These are phyloP conservation scores for Acholoe squamosa DNA, from an alignment of 2,888 invertebrate genomes.

Conservation along the genomic window DNA sequence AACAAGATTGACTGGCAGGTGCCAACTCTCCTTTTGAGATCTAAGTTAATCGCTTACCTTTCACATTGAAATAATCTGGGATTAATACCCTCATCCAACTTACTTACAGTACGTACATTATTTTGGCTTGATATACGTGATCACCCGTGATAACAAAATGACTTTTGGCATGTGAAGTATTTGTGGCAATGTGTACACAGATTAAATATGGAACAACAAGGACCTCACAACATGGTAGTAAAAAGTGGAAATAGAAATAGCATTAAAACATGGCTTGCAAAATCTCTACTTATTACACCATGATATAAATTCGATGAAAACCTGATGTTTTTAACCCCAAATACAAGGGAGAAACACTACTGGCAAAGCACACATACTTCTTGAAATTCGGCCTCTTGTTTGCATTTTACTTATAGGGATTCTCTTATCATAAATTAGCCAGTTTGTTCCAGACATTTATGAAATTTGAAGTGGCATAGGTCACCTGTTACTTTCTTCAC, in stretches of 20 bases:
- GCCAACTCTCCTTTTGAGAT: background rate
- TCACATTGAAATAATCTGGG: background rate
- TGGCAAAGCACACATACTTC: background rate
- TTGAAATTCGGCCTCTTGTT: background rate
- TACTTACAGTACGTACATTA: background rate
- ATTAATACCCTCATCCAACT: background rate
- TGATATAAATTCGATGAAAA: background rate
- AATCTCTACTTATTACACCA: background rate
- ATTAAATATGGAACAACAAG: background rate
- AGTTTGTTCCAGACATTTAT: background rate
- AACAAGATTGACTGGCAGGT: no score
- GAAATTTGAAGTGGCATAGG: no score
- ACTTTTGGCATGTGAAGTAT: slow-evolving; percentile 20
- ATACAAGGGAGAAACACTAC: background rate
- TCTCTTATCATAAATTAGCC: background rate
- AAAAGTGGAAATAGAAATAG: slow-evolving; percentile 4
- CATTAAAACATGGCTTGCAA: background rate
- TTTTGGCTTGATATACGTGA: background rate
- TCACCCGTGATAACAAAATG: background rate
- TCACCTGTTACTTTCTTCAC: no score
- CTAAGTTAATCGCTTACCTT: background rate
- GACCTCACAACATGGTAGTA: slow-evolving; percentile 1
- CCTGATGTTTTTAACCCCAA: background rate
- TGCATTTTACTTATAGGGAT: no score
- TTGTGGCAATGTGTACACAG: background rate